Evolutionary conservation across 2,888 invertebrate species (phyloP).

Genomic region (Amphipoea lucens): DNA sequence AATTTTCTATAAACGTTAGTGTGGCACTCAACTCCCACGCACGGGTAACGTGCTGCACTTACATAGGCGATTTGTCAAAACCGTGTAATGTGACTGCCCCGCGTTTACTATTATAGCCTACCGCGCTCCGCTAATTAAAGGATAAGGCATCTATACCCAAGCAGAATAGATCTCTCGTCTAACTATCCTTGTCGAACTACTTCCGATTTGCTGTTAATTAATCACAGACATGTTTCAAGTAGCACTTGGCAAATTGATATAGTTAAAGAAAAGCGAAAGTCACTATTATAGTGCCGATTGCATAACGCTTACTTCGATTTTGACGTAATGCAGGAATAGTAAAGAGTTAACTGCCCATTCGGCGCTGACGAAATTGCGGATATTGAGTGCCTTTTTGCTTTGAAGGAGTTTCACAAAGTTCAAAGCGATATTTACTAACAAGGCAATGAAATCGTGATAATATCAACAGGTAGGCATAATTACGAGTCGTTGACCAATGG

Average conservation of each 20-base stretch:
- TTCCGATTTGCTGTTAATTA: background rate
- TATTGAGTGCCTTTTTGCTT: conserved; percentile 48
- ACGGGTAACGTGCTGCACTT: conserved; percentile 55
- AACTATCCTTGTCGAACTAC: background rate
- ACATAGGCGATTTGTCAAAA: conserved; percentile 69
- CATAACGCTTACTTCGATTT: conserved; percentile 29
- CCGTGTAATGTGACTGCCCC: conserved; percentile 65
- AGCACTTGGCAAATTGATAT: conserved; percentile 1
- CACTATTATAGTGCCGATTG: conserved; percentile 35
- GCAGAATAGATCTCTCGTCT: background rate
- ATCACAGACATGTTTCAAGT: too few relatives aligned
- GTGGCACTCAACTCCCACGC: conserved; percentile 57
- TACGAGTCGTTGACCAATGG: conserved; percentile 70
- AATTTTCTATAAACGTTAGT: conserved; percentile 64
- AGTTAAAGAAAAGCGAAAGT: conserved; percentile 28
- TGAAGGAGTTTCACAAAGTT: conserved; percentile 48
- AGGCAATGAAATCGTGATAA: conserved; percentile 59
- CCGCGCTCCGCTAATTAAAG: conserved; percentile 48
- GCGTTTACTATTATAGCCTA: conserved; percentile 45
- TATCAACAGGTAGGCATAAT: conserved; percentile 75
- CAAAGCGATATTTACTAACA: conserved; percentile 72
- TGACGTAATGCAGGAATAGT: conserved; percentile 51
- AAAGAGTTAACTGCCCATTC: conserved; percentile 50
- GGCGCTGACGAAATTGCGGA: conserved; percentile 31
- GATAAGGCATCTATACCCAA: conserved; percentile 38